Evolutionary conservation across 2,113 vertebrate genomes (phyloP), one percentile per base, ranked within the genome.

Genomic region (Rhegmatorhina hoffmannsi): DNA sequence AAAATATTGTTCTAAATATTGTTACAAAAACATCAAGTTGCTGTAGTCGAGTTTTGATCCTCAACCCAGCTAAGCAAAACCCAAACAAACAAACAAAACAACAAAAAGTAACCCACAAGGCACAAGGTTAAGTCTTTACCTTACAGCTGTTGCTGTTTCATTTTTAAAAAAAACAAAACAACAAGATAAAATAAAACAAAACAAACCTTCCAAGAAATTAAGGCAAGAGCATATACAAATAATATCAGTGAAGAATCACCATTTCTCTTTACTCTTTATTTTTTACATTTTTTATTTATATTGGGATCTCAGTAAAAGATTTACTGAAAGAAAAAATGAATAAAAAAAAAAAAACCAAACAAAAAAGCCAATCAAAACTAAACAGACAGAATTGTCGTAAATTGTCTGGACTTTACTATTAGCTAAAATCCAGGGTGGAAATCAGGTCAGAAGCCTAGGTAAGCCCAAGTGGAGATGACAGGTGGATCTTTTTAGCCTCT

Each of bases 11-110:
- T 84, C 26, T 78, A 38, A 56, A 21, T 28, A 43, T 20, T 46
- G 2, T 40, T 44, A 43, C 2, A 46, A 36, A 73, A 20, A 1
- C 7, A 81, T 6, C 1, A 49, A 29, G 16, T 20, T 31, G 1
- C 3, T 73, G 4, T 26, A 56, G 17, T 7, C 13, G 46, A 8
- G 6, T 72, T 87, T 52, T 74, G 33, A 55, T 7, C 6, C 17
- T 29, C 8, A 72, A 7, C 4, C 25, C 3, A 24, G 0, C 11
- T 47, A 29, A 47, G 3, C 4, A 56, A 68, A 75, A 44, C 24
- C 19, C 18, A 20, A 10, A 7, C 70, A 43, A 23, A 25, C 40
- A 40, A 40, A 40, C 40, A 40, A 40, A 40, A 13, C 40, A 40
- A 40, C 40, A 40, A 40, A 40, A 40, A 40, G 40, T 12, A 40